phyloP scores from a whole-genome alignment of 2,797 vertebrate genomes.

The Semaprochilodus insignis region DNA sequence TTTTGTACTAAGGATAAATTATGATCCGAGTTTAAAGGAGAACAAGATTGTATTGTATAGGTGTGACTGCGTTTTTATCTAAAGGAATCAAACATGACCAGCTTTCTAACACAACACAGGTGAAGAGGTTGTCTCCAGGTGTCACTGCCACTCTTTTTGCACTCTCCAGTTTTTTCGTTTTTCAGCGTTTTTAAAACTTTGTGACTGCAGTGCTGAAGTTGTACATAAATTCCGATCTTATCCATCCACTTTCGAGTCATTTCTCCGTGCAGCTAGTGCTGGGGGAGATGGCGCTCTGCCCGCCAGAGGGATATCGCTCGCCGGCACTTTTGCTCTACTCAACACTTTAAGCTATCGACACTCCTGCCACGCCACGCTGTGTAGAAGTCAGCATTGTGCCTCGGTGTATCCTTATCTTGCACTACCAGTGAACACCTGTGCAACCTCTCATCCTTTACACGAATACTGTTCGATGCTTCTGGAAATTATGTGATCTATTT shows the following conservation, averaged over 20 bases:
- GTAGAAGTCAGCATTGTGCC: slow-evolving; percentile 78
- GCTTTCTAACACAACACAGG: slow-evolving; percentile 71
- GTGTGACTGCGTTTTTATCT: slow-evolving; percentile 94
- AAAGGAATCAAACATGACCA: slow-evolving; percentile 86
- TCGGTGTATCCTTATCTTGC: slow-evolving; percentile 87
- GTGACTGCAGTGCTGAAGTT: slow-evolving; percentile 64
- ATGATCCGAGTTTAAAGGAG: slow-evolving; percentile 88
- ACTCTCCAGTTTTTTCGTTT: slow-evolving; percentile 76
- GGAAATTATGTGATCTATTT: slow-evolving; percentile 86
- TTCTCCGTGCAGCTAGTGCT: neutral
- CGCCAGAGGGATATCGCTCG: neutral
- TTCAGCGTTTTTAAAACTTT: slow-evolving; percentile 61
- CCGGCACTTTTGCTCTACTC: neutral
- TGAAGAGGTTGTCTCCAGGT: slow-evolving; percentile 90
- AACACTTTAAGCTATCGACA: neutral
- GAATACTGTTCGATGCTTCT: slow-evolving; percentile 88
- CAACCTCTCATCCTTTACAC: slow-evolving; percentile 90
- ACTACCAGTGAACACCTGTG: slow-evolving; percentile 91
- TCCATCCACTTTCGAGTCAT: neutral
- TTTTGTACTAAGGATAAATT: slow-evolving; percentile 94
- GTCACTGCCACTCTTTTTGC: slow-evolving; percentile 91
- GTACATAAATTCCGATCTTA: slow-evolving; percentile 69
- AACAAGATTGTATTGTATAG: slow-evolving; percentile 95
- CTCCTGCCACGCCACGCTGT: slow-evolving; percentile 11
- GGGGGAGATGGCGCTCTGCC: neutral